Conservation (phyloP, 1,140 invertebrate genomes). For the Panagrolaimus sp. region DNA sequence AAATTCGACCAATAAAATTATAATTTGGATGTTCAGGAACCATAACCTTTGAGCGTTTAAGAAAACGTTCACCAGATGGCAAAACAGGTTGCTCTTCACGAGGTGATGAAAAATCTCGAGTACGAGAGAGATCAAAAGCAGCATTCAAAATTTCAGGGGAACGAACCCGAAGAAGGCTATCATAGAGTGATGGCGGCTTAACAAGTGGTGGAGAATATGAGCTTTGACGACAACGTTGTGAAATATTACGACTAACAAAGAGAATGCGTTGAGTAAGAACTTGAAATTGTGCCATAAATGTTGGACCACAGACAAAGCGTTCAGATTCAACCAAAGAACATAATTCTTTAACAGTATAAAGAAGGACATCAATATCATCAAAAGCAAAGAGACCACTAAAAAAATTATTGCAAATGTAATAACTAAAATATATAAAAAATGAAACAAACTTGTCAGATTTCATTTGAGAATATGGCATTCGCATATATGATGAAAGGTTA, state of each 20-base stretch:
- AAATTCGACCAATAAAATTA: constrained; percentile 96
- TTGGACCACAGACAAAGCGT: neutral
- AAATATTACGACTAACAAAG: neutral
- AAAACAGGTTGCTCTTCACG: neutral
- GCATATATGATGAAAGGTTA: too few species aligned
- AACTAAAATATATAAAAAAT: too few species aligned
- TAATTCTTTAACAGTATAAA: constrained; percentile 1
- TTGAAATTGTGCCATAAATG: constrained; percentile 1
- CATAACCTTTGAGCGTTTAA: constrained; percentile 1
- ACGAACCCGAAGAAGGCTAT: neutral
- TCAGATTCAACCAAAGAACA: constrained; percentile 9
- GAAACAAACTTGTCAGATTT: too few species aligned
- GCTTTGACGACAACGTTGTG: neutral
- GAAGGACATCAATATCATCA: constrained; percentile 1
- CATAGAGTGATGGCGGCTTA: neutral
- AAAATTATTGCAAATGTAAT: too few species aligned
- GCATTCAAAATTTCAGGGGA: neutral
- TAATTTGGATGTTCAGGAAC: constrained; percentile 63
- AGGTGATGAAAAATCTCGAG: neutral
- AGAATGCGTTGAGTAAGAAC: neutral
- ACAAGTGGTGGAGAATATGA: neutral
- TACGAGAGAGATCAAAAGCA: neutral
- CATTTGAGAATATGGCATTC: too few species aligned
- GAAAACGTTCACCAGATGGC: neutral
- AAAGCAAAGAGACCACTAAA: neutral